Conservation (phyloP, 2,797 vertebrate species). For the Scolopax bukidnonensis region DNA sequence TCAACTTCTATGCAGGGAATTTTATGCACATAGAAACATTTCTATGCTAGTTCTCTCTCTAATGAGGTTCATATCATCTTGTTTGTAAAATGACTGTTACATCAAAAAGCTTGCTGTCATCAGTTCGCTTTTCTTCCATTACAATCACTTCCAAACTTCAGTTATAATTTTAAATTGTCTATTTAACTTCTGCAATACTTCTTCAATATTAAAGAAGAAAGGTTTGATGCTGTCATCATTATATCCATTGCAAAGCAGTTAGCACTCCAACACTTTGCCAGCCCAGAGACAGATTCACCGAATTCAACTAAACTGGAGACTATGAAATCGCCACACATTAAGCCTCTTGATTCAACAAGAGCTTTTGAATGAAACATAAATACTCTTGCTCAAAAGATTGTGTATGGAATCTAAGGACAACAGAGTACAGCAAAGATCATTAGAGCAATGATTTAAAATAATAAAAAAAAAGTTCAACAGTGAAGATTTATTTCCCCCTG, state of each 20-base stretch:
- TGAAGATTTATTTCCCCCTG: background rate
- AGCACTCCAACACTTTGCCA: background rate
- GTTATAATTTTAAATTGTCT: background rate
- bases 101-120: background rate
- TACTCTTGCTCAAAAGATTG: background rate
- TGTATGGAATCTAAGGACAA: background rate
- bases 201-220: background rate
- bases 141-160: background rate
- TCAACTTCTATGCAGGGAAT: background rate
- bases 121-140: background rate
- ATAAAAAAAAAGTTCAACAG: background rate
- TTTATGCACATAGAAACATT: background rate
- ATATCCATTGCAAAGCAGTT: background rate
- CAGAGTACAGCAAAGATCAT: background rate
- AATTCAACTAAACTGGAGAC: constrained; percentile 26
- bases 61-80: background rate
- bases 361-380: background rate
- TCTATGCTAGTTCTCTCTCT: background rate
- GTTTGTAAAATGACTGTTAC: background rate
- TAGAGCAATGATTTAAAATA: background rate
- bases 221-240: background rate
- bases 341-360: constrained; percentile 33
- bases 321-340: constrained; percentile 37
- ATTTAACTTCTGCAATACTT: background rate
- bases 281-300: background rate